phyloP scores from a whole-genome alignment of 2,797 vertebrate genomes.

The Peromyscus aztecus region DNA sequence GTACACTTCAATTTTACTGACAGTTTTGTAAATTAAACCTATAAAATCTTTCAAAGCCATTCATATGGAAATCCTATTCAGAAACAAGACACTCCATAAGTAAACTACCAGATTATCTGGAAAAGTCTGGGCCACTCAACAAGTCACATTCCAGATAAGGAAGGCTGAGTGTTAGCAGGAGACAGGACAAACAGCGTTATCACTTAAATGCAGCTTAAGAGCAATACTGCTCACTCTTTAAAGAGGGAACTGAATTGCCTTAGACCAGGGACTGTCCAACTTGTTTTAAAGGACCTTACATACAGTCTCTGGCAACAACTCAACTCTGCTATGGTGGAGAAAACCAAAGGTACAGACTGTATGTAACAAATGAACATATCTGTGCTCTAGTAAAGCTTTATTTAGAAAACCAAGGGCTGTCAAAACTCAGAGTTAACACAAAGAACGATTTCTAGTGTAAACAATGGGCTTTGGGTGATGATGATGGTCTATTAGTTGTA shows the following conservation, averaged over 20 bases:
- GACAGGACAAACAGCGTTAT: constrained; percentile 41
- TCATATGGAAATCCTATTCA: constrained; percentile 31
- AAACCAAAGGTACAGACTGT: neutral
- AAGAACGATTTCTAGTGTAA: constrained; percentile 41
- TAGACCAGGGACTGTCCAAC: neutral
- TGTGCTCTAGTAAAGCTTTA: constrained; percentile 61
- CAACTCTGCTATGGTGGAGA: constrained; percentile 4
- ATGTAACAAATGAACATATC: neutral
- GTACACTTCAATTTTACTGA: constrained; percentile 38
- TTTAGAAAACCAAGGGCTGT: constrained; percentile 50
- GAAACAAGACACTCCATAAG: neutral
- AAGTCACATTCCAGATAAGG: constrained; percentile 44
- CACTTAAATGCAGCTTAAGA: constrained; percentile 57
- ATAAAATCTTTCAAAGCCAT: constrained; percentile 34
- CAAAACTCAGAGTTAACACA: constrained; percentile 22
- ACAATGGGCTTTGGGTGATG: constrained; percentile 9
- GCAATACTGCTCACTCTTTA: constrained; percentile 39
- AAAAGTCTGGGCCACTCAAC: constrained; percentile 14
- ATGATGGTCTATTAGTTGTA: neutral
- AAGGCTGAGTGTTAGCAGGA: constrained; percentile 32
- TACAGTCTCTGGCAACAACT: constrained; percentile 29
- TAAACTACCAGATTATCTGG: constrained; percentile 37
- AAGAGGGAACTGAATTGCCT: constrained; percentile 33
- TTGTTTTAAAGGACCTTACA: constrained; percentile 49
- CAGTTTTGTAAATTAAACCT: constrained; percentile 53